A percentile compares a stretch with the other conserved stretches of the same genome.
Conservation (phyloP, 2,888 invertebrate genomes). For the Leptura quadrifasciata region DNA sequence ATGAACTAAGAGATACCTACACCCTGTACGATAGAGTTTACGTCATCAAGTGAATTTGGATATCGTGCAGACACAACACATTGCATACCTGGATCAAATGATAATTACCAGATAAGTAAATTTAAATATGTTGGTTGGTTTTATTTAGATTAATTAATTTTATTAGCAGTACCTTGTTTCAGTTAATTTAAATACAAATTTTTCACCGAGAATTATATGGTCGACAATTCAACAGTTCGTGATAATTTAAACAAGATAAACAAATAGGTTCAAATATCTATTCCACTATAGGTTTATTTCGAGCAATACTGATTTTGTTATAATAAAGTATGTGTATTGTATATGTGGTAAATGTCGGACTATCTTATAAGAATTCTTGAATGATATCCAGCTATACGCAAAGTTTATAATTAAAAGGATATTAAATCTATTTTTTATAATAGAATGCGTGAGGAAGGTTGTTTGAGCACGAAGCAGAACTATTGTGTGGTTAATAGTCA, state of each 20-base stretch:
- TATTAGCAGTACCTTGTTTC: too few species aligned
- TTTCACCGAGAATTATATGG: too few species aligned
- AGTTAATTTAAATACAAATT: too few species aligned
- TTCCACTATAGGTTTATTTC: neutral
- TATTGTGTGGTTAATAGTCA: neutral
- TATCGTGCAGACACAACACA: too few species aligned
- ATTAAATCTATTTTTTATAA: neutral
- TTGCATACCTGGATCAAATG: too few species aligned
- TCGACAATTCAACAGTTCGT: too few species aligned
- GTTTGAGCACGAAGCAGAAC: neutral
- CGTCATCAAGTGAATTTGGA: too few species aligned
- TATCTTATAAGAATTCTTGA: neutral
- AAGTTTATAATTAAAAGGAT: neutral
- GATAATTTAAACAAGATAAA: neutral
- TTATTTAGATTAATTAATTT: too few species aligned
- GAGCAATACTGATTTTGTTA: neutral
- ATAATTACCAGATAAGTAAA: too few species aligned
- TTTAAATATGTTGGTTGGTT: too few species aligned
- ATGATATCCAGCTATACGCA: neutral
- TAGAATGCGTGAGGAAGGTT: neutral
- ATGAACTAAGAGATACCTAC: too few species aligned
- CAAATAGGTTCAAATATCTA: neutral
- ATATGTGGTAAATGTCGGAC: neutral
- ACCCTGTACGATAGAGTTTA: too few species aligned
- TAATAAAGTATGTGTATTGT: neutral